These are phyloP conservation scores for Empis stercorea DNA, from an alignment of 2,888 invertebrate species.

Conservation along the genomic window DNA sequence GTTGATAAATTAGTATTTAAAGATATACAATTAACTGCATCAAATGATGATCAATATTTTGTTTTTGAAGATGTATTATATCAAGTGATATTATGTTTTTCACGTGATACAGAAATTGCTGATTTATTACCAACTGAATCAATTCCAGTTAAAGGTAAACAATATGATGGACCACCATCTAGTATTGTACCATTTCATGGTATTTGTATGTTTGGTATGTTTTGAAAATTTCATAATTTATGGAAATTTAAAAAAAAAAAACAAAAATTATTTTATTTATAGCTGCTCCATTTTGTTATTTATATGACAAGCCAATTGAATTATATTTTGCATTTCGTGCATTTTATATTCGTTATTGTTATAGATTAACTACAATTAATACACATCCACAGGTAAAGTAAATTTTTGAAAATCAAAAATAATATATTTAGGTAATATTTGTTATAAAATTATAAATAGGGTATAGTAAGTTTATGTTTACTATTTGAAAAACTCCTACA, in stretches of 20 bases:
- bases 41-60: constrained; percentile 96
- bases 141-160: constrained; percentile 28
- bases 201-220: constrained; percentile 90
- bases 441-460: too few relatives aligned
- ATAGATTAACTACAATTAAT: constrained; percentile 80
- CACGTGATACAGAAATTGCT: constrained; percentile 71
- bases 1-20: constrained; percentile 91
- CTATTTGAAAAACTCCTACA: constrained; percentile 82
- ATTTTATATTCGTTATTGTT: constrained; percentile 85
- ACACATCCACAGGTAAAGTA: constrained; percentile 64
- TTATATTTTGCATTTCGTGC: constrained; percentile 84
- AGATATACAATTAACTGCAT: constrained; percentile 90
- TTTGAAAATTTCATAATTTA: constrained; percentile 1
- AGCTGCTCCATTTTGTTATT: constrained; percentile 91
- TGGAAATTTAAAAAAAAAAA: constrained; percentile 38
- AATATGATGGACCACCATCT: constrained; percentile 59
- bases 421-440: too few relatives aligned
- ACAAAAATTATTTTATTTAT: constrained; percentile 21
- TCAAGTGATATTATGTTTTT: constrained; percentile 87
- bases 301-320: constrained; percentile 76
- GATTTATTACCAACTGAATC: constrained; percentile 49
- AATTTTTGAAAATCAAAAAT: not conserved
- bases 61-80: constrained; percentile 93
- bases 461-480: constrained; percentile 78
- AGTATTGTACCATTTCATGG: constrained; percentile 95